Percentiles rank a stretch among this genome's conserved stretches.
Conservation (phyloP, 2,888 invertebrate genomes). For the Luffia ferchaultella region DNA sequence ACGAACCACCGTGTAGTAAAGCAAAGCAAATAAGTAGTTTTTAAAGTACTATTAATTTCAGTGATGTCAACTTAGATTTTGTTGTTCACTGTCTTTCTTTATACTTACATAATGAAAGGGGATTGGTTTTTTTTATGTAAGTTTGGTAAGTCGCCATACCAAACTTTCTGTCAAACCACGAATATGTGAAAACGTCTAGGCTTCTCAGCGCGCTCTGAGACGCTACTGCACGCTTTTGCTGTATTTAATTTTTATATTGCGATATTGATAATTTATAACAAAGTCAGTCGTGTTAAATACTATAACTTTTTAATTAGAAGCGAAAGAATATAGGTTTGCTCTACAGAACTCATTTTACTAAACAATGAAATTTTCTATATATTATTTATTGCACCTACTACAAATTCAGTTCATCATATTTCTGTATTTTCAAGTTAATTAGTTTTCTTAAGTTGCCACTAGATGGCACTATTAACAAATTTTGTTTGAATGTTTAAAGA, state of each 20-base stretch:
- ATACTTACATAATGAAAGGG: neutral
- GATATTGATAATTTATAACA: too few species aligned
- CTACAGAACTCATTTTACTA: too few species aligned
- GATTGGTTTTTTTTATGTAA: neutral
- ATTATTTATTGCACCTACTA: too few species aligned
- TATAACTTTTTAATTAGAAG: too few species aligned
- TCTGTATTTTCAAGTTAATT: too few species aligned
- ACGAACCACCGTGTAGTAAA: neutral
- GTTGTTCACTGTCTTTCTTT: neutral
- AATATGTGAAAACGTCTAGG: conserved; percentile 41
- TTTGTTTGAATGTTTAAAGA: too few species aligned
- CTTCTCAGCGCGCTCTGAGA: conserved; percentile 54
- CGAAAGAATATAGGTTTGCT: too few species aligned
- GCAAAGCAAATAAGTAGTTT: neutral
- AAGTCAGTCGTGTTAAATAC: too few species aligned
- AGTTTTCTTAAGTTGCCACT: too few species aligned
- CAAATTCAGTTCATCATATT: too few species aligned
- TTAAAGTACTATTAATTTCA: neutral
- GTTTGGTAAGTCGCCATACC: neutral
- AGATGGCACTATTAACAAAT: too few species aligned
- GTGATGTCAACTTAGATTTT: neutral
- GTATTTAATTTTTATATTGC: conserved; percentile 4
- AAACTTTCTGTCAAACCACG: conserved; percentile 2
- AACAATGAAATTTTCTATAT: too few species aligned
- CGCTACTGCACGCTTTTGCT: conserved; percentile 53